Evolutionary conservation across 1,140 invertebrate species (phyloP).

Genomic region (Drosophila orosa): DNA sequence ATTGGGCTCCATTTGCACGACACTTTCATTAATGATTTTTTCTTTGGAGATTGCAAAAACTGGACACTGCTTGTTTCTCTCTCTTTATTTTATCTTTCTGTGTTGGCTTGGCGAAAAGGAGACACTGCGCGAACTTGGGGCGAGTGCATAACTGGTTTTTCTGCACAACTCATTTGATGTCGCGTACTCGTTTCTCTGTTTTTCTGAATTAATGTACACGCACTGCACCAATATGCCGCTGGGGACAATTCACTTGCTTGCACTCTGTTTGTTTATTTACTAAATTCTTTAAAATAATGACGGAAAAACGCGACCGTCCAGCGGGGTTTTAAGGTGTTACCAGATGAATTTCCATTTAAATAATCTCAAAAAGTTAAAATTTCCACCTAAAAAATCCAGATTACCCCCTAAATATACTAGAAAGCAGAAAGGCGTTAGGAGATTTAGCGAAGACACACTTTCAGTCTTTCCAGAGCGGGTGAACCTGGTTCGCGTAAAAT

Average conservation of each 20-base stretch:
- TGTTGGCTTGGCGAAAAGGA: slow-evolving; percentile 56
- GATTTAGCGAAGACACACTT: no score
- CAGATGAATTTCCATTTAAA: no score
- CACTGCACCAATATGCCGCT: not conserved
- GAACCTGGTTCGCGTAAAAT: no score
- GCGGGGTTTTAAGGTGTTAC: no score
- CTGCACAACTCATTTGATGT: slow-evolving; percentile 23
- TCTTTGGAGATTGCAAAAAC: slow-evolving; percentile 11
- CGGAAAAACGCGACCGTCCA: slow-evolving; percentile 1
- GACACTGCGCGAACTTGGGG: slow-evolving; percentile 50
- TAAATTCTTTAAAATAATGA: not conserved
- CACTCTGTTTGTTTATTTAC: slow-evolving; percentile 1
- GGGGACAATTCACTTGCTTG: not conserved
- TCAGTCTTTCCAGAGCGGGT: no score
- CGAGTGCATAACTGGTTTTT: slow-evolving; percentile 70
- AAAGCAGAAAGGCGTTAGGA: no score
- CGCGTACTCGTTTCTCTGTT: not conserved
- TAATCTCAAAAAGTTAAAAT: no score
- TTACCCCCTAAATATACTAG: no score
- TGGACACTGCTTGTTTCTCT: slow-evolving; percentile 32
- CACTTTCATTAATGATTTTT: slow-evolving; percentile 70
- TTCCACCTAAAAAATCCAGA: no score
- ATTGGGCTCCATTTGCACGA: slow-evolving; percentile 51
- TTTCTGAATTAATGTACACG: not conserved
- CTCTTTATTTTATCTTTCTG: slow-evolving; percentile 19